Evolutionary conservation across 1,140 invertebrate genomes (phyloP), one percentile per base, ranked within the genome.

Genomic region (Meloidogyne chitwoodi): DNA sequence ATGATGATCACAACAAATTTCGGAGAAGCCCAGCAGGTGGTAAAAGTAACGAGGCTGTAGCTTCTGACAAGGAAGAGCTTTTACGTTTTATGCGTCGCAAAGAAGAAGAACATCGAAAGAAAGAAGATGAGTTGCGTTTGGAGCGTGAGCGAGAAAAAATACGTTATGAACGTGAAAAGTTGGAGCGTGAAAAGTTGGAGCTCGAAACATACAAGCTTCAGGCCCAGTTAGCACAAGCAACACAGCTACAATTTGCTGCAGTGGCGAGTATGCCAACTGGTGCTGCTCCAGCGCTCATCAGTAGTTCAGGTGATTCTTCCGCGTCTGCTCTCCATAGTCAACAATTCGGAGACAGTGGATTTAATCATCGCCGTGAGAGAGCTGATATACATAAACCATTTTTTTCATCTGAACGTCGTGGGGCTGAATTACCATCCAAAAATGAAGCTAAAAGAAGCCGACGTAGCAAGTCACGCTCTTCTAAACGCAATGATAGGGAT

Each of bases 121-220:
- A 77, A 16, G 79, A 80, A 48, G 79, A 80, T 24, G 79, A 77
- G 24, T 29, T 79, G 31, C 64, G 67, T 10, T 8, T 77, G 65
- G 48, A 81, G 34, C 56, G 71, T 12, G 79, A 80, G 70, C 61
- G 61, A 11, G 79, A 78, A 24, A 31, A 66, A 6, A 14, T 81
- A 19, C 63, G 64, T 27, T 80, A 79, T 48, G 82, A 84, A 38
- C 68, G 83, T 10, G 79, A 82, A 48, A 75, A 79, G 24, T 38
- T 82, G 22, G 80, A 73, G 24, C 68, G 69, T 22, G 80, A 82
- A 31, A 74, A 81, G 34, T 68, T 81, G 2, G 75, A 81, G 62
- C n/a, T 81, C 14, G 38, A 83, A 31, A 79, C 80, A 68, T 27
- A 76, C 5, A 75, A 69, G 41, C 75, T 78, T 19, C 24, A 66